Evolutionary conservation across 1,140 invertebrate genomes (phyloP), one percentile per base, ranked within the genome.

Genomic region (Andricus grossulariae): DNA sequence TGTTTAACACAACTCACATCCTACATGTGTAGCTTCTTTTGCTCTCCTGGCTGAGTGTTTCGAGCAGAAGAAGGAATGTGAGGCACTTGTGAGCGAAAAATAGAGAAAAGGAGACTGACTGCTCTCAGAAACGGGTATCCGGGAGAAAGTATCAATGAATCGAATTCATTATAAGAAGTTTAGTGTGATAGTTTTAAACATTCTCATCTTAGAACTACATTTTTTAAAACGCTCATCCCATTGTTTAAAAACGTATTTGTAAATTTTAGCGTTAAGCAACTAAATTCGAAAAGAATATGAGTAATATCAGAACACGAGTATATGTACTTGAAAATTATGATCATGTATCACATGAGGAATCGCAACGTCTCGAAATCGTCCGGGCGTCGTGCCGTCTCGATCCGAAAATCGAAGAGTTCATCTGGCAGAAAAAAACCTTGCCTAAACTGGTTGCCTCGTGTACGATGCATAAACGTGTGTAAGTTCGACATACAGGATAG

Each of bases 371-470:
- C 54, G 50, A 72, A 75, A 77, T 76, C 80, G 72, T 74, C 80
- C 73, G 73, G 83, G 83, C 86, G 86, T 86, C 86, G 79, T 71
- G 87, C 86, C 78, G 86, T 88, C 86, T 88, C 81, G 83, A 55
- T 54, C 73, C 76, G 70, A 79, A 87, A 86, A 87, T 74, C 72
- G 71, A 76, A 80, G 74, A 80, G 83, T 82, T 87, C 81, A 57
- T 75, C 77, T 71, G 73, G 73, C 72, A 50, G 32, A 76, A 80
- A 82, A 82, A 75, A 80, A 84, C 66, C 73, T 74, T 54, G 72
- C 49, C 75, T 78, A 49, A 84, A 82, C 81, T 83, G 83, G 83
- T 87, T 80, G 72, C 60, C 50, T 75, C 15, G 21, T 66, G n/a
- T 16, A 39, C 8, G 60, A 16, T 15, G 39, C 25, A 60, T 19